A percentile compares a stretch with the other conserved stretches of the same genome.
These are phyloP conservation scores for Kryptolebias marmoratus DNA, from an alignment of 2,113 vertebrate species.

Conservation along the genomic window DNA sequence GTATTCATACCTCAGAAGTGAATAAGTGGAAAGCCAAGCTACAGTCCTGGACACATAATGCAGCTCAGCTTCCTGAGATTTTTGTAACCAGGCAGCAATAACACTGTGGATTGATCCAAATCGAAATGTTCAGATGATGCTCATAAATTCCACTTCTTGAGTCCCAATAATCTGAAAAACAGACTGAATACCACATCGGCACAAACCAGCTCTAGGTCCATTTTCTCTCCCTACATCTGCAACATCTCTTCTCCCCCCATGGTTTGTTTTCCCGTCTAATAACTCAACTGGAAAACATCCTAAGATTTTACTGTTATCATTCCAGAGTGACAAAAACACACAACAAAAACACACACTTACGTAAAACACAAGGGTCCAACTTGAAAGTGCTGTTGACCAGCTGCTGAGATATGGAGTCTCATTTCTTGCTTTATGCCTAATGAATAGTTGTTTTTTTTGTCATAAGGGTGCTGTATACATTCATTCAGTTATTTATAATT, in stretches of 20 bases:
- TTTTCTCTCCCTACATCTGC: slow-evolving; percentile 42
- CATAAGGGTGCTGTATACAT: too few relatives aligned
- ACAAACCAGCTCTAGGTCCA: background rate
- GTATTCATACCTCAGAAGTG: slow-evolving; percentile 3
- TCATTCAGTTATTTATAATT: background rate
- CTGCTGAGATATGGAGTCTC: slow-evolving; percentile 7
- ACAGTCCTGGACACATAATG: slow-evolving; percentile 9
- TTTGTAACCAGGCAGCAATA: slow-evolving; percentile 27
- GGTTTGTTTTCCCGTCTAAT: slow-evolving; percentile 56
- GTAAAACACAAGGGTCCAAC: slow-evolving; percentile 46
- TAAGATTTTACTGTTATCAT: slow-evolving; percentile 63
- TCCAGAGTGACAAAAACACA: slow-evolving; percentile 74
- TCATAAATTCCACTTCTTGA: slow-evolving; percentile 36
- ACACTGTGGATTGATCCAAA: slow-evolving; percentile 16
- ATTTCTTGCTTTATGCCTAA: background rate
- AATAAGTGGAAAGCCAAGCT: slow-evolving; percentile 19
- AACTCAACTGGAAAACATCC: slow-evolving; percentile 47
- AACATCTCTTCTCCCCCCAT: slow-evolving; percentile 15
- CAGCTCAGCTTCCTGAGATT: slow-evolving; percentile 17
- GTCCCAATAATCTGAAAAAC: slow-evolving; percentile 33
- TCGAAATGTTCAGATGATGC: slow-evolving; percentile 4
- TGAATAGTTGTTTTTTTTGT: too few relatives aligned
- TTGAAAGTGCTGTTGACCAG: slow-evolving; percentile 58
- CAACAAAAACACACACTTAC: slow-evolving; percentile 57
- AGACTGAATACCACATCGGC: slow-evolving; percentile 19